A percentile compares a stretch with the other conserved stretches of the same genome.
Conservation (phyloP, 1,140 invertebrate genomes). For the Conopomorpha cramerella region DNA sequence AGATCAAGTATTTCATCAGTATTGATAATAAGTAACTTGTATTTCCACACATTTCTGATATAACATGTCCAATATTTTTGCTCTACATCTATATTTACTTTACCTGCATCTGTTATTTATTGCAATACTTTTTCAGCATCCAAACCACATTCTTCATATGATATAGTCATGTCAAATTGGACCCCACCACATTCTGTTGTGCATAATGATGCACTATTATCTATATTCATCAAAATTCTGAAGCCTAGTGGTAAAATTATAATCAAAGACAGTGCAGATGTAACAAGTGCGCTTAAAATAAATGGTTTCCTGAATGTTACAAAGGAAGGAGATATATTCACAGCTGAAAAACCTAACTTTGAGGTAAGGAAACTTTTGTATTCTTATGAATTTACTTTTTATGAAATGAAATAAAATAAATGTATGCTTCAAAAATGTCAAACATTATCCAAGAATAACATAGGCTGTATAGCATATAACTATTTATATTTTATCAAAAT, state of each 20-base stretch:
- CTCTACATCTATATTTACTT: no score
- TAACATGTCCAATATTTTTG: no score
- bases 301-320: conserved; percentile 66
- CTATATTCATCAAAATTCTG: conserved; percentile 60
- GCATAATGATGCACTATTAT: conserved; percentile 55
- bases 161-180: conserved; percentile 63
- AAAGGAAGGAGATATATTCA: conserved; percentile 37
- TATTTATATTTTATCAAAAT: no score
- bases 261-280: conserved; percentile 36
- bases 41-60: no score
- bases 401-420: background rate
- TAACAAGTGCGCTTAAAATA: conserved; percentile 62
- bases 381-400: background rate
- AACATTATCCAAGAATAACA: no score
- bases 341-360: conserved; percentile 68
- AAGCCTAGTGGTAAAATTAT: conserved; percentile 64
- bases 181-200: conserved; percentile 33
- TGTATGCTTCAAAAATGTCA: no score
- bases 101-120: no score
- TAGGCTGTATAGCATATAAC: no score
- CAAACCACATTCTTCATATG: conserved; percentile 59
- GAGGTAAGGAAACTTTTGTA: conserved; percentile 63
- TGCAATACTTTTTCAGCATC: conserved; percentile 49
- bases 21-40: no score
- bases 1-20: no score